Evolutionary conservation across 2,888 invertebrate genomes (phyloP), one percentile per base, ranked within the genome.

Genomic region (Gisinianus flammeolus): DNA sequence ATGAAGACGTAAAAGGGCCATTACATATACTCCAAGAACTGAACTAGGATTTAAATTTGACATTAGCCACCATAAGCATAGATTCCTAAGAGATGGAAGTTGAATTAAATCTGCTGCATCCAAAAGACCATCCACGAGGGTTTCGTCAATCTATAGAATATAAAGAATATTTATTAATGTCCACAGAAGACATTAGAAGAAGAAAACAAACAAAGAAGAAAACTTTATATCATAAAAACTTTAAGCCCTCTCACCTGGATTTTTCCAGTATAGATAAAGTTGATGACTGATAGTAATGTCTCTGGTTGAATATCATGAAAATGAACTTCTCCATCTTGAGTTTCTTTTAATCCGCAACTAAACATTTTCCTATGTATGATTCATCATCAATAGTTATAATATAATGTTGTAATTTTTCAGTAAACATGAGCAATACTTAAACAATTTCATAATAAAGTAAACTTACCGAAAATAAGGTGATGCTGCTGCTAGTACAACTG

Each of bases 401-500:
- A 10, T 44, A 44, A 10, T 44, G 16, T 44, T 44, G 8, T 10
- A 44, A 6, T 44, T 44, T 44, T 16, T 44, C 16, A 16, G 44
- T 44, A 44, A 10, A 12, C n/a, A 8, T 58, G 24, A 19, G 24
- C n/a, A 58, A n/a, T 58, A 58, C 62, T 58, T 19, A 12, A 12
- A 24, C 8, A 58, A 58, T 12, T 58, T n/a, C 67, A 5, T 30
- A 19, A 31, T 33, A 2, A 30, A 67, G 4, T 24, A 28, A 67
- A 67, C 22, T 52, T 74, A 78, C 75, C 78, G 68, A 81, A 89
- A 89, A 82, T 88, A 89, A 19, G 87, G 87, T 79, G 88, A 88
- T 4, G 87, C 87, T 22, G 88, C 87, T 70, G 88, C 87, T 5
- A 89, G 85, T 2, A 88, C 86, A 35, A 87, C 85, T n/a, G n/a